phyloP scores from a whole-genome alignment of 2,888 invertebrate species.

The Poecilobothrus nobilitatus region DNA sequence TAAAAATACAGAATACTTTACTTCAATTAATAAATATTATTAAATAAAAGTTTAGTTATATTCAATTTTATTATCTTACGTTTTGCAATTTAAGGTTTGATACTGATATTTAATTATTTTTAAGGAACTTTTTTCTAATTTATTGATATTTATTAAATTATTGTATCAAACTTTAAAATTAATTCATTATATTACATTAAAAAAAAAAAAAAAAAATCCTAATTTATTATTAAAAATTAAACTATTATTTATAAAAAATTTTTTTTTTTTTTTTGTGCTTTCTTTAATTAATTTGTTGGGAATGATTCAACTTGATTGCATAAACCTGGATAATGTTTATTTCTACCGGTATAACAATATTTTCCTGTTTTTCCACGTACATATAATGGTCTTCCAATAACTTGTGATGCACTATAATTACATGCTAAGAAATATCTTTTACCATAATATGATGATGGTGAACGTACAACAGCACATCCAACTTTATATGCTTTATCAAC shows the following conservation, averaged over 20 bases:
- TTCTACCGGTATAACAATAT: background rate
- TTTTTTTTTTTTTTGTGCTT: background rate
- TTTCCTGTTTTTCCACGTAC: background rate
- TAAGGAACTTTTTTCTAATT: no score
- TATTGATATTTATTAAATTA: no score
- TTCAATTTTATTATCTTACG: background rate
- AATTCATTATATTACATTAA: no score
- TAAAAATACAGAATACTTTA: background rate
- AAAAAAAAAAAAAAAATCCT: no score
- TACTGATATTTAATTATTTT: no score
- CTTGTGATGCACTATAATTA: constrained; percentile 4
- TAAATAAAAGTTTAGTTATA: background rate
- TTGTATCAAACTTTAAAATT: no score
- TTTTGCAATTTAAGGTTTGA: background rate
- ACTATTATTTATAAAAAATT: no score
- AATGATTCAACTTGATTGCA: background rate
- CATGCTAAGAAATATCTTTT: constrained; percentile 5
- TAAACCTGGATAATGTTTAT: background rate
- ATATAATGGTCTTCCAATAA: background rate
- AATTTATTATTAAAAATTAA: no score
- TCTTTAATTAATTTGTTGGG: background rate
- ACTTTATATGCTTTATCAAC: constrained; percentile 4
- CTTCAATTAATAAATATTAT: constrained; percentile 4
- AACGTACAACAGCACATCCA: background rate
- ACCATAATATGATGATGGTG: constrained; percentile 5